Percentiles rank a stretch among this genome's conserved stretches.
These are phyloP conservation scores for Bicyclus anynana DNA, from an alignment of 1,140 invertebrate genomes.

Conservation along the genomic window DNA sequence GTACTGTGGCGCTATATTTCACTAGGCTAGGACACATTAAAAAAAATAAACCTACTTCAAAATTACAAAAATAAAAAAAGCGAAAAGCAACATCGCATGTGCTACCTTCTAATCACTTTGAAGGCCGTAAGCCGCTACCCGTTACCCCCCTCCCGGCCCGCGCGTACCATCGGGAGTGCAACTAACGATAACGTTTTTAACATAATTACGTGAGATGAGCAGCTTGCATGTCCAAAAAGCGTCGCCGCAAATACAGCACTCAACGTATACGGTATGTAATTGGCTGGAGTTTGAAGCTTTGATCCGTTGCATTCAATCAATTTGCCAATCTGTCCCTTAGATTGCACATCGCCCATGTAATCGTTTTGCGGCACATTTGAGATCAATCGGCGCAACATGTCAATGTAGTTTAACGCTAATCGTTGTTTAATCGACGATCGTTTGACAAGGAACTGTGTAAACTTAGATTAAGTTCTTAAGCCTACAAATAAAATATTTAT, in stretches of 20 bases:
- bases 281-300: background rate
- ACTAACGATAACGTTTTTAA: too few species aligned
- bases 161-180: too few species aligned
- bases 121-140: too few species aligned
- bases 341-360: background rate
- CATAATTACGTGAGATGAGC: background rate
- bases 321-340: background rate
- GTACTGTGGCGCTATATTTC: too few species aligned
- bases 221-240: background rate
- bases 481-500: too few species aligned
- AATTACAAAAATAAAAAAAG: too few species aligned
- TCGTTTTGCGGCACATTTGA: background rate
- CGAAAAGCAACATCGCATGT: too few species aligned
- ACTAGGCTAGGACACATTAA: too few species aligned
- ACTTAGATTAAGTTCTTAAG: too few species aligned
- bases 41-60: too few species aligned
- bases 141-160: too few species aligned
- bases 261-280: background rate
- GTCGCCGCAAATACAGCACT: background rate
- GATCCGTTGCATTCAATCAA: constrained; percentile 1
- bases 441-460: background rate
- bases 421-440: background rate
- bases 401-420: background rate
- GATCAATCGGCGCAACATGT: background rate
- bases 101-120: too few species aligned